phyloP scores from a whole-genome alignment of 2,113 vertebrate species.

The Mesembrinibis cayennensis region DNA sequence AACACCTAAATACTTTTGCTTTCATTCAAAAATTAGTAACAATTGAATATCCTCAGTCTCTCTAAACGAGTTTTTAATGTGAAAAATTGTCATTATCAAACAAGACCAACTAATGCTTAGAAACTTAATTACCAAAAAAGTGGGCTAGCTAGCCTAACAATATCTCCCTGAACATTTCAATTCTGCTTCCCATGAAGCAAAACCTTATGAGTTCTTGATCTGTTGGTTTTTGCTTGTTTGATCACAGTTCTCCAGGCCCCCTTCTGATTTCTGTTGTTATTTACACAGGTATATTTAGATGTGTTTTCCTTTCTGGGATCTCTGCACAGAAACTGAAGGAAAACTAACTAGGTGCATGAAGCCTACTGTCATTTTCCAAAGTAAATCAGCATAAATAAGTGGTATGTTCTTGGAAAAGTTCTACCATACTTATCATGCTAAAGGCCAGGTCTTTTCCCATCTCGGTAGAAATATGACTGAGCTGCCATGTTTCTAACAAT shows the following conservation, averaged over 20 bases:
- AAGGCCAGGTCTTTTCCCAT: background rate
- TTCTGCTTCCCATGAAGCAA: background rate
- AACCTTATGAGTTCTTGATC: background rate
- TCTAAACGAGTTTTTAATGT: conserved; percentile 13
- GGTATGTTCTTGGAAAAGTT: background rate
- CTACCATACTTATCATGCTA: background rate
- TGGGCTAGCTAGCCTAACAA: background rate
- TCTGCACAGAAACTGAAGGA: background rate
- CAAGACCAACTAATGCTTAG: background rate
- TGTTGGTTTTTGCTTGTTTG: background rate
- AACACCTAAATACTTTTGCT: background rate
- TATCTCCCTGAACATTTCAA: background rate
- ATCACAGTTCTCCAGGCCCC: background rate
- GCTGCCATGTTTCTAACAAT: background rate
- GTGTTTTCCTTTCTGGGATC: background rate
- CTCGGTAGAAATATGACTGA: fast-evolving
- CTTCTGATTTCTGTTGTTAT: background rate
- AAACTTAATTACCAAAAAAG: conserved; percentile 32
- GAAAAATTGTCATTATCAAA: conserved; percentile 33
- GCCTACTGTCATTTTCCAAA: background rate
- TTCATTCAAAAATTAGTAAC: conserved; percentile 29
- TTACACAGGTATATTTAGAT: background rate
- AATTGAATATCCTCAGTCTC: background rate
- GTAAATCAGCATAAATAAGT: background rate
- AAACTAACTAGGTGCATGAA: background rate